Evolutionary conservation across 1,140 invertebrate species (phyloP).

Genomic region (Prorops nasuta): DNA sequence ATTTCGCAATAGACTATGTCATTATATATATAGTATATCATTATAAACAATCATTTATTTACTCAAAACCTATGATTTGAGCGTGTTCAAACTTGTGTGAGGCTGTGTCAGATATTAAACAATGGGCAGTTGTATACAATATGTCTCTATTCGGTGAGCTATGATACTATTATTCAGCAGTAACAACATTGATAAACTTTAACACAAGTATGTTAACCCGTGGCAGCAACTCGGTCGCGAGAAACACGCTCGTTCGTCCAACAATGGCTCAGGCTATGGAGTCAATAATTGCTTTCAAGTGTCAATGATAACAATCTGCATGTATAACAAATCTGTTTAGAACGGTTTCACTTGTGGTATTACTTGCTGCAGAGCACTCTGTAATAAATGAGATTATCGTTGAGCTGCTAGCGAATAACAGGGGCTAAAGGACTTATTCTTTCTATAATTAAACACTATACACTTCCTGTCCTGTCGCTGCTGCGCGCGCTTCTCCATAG

Average conservation of each 20-base stretch:
- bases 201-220: no score
- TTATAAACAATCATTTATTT: no score
- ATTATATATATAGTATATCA: no score
- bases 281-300: constrained; percentile 37
- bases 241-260: constrained; percentile 32
- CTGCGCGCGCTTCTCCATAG: background rate
- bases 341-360: constrained; percentile 35
- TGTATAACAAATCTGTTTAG: constrained; percentile 39
- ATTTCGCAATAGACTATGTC: no score
- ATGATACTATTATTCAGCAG: no score
- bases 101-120: no score
- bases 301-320: constrained; percentile 39
- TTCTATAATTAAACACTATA: constrained; percentile 4
- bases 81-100: no score
- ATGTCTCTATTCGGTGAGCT: no score
- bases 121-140: no score
- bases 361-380: background rate
- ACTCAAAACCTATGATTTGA: no score
- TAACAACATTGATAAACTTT: no score
- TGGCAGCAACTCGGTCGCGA: constrained; percentile 24
- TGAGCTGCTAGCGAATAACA: background rate
- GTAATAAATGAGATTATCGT: background rate
- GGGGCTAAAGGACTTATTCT: background rate
- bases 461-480: background rate
- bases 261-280: constrained; percentile 37